A percentile compares a stretch with the other conserved stretches of the same genome.
phyloP scores from a whole-genome alignment of 2,113 vertebrate species.

The Chunga burmeisteri region DNA sequence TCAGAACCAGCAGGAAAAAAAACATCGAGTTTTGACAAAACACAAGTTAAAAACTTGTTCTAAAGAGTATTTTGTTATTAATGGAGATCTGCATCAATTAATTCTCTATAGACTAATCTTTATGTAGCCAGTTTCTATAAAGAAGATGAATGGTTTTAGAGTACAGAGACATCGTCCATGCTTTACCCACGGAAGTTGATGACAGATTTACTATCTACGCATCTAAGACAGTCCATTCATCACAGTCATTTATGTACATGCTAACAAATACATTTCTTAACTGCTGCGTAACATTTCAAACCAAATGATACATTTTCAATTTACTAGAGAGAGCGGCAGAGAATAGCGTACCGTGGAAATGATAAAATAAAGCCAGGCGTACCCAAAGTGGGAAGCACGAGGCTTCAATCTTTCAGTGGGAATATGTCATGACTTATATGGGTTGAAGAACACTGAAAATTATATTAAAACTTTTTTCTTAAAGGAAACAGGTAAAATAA shows the following conservation, averaged over 20 bases:
- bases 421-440: rapidly evolving
- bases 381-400: rapidly evolving
- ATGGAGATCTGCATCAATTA: neutral
- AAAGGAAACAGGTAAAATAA: neutral
- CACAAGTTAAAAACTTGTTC: neutral
- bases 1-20: neutral
- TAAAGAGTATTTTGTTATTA: neutral
- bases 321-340: neutral
- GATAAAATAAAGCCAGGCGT: neutral
- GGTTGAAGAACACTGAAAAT: neutral
- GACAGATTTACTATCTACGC: neutral
- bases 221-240: constrained; percentile 17
- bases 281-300: neutral
- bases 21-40: neutral
- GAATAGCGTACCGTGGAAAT: neutral
- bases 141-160: neutral
- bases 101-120: neutral
- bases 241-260: neutral
- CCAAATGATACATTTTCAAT: constrained; percentile 15
- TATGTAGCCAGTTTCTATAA: neutral
- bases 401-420: neutral
- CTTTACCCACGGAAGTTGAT: neutral
- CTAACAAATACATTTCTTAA: constrained; percentile 7
- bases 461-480: neutral
- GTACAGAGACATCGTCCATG: neutral